Percentiles rank a stretch among this genome's conserved stretches.
Conservation (phyloP, 2,888 invertebrate genomes). For the Electrophaes corylata region DNA sequence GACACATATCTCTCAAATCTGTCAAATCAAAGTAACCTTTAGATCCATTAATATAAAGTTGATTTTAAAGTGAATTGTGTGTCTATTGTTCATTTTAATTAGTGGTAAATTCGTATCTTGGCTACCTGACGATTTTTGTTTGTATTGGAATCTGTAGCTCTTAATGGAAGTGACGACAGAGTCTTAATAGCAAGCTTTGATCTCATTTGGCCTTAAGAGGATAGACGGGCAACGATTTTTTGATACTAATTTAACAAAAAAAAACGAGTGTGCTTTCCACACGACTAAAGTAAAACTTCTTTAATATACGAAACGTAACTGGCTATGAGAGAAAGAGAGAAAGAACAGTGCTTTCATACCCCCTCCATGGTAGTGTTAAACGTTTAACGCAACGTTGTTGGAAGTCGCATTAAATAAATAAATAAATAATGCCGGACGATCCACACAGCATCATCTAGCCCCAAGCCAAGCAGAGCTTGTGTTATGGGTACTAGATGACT, state of each 20-base stretch:
- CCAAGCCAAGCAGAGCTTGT: too few relatives aligned
- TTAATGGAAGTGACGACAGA: slow-evolving; percentile 38
- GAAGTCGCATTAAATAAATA: too few relatives aligned
- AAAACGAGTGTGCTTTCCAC: too few relatives aligned
- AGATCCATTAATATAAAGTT: background rate
- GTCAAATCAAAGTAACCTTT: slow-evolving; percentile 1
- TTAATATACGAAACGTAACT: too few relatives aligned
- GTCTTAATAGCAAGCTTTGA: slow-evolving; percentile 5
- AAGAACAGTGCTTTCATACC: too few relatives aligned
- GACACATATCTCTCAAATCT: slow-evolving; percentile 5
- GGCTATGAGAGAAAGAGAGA: too few relatives aligned
- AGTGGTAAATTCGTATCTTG: slow-evolving; percentile 23
- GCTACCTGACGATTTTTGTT: slow-evolving; percentile 41
- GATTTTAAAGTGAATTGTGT: background rate
- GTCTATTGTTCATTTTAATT: slow-evolving; percentile 34
- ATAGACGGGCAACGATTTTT: background rate
- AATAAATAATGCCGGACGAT: too few relatives aligned
- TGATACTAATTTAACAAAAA: background rate
- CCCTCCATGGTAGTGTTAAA: too few relatives aligned
- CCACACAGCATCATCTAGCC: too few relatives aligned
- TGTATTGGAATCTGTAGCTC: slow-evolving; percentile 29
- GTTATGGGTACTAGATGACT: too few relatives aligned
- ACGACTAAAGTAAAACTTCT: too few relatives aligned
- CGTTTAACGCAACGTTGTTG: too few relatives aligned
- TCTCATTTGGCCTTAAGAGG: background rate